Percentiles rank a stretch among this genome's conserved stretches.
These are phyloP conservation scores for Panthera uncia DNA, from an alignment of 2,113 vertebrate genomes.

Conservation along the genomic window DNA sequence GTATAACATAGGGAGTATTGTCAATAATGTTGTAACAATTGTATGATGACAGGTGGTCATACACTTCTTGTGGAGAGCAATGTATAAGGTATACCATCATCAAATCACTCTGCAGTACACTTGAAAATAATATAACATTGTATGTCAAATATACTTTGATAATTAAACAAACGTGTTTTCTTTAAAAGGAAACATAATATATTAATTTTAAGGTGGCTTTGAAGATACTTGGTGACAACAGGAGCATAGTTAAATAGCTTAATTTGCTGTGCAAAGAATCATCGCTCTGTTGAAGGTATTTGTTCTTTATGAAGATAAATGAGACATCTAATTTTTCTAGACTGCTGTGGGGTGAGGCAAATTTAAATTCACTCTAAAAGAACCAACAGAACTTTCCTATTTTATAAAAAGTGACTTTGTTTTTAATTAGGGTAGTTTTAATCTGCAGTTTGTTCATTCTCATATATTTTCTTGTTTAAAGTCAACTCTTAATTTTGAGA, in stretches of 20 bases:
- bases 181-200: not conserved
- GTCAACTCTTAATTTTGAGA: constrained; percentile 41
- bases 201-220: constrained; percentile 23
- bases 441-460: constrained; percentile 16
- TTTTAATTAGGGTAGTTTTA: constrained; percentile 51
- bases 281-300: not conserved
- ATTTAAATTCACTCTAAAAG: constrained; percentile 14
- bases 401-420: constrained; percentile 44
- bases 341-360: not conserved
- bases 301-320: constrained; percentile 59
- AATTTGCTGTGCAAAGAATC: constrained; percentile 22
- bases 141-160: not conserved
- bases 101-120: not conserved
- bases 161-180: not conserved
- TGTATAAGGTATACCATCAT: not conserved
- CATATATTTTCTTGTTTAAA: constrained; percentile 33
- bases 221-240: constrained; percentile 23
- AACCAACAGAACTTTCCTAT: not conserved
- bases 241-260: not conserved
- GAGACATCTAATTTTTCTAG: constrained; percentile 27
- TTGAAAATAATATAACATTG: not conserved
- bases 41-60: not conserved
- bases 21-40: not conserved
- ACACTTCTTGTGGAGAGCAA: not conserved
- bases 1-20: not conserved